These are phyloP conservation scores for Elanus axillaris DNA, from an alignment of 2,113 vertebrate genomes.

Conservation along the genomic window DNA sequence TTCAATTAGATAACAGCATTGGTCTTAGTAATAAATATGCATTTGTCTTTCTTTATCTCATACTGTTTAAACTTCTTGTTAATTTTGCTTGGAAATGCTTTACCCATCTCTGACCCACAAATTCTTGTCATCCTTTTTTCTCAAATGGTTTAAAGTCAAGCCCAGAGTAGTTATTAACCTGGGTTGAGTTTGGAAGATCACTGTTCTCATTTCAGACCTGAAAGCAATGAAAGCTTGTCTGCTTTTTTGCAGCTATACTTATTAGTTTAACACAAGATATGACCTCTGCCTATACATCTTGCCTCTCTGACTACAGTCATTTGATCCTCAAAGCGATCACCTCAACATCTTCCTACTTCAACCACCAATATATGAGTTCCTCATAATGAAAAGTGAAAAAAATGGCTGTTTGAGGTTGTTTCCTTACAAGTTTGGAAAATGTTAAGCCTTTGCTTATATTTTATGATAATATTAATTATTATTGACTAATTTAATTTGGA, in stretches of 20 bases:
- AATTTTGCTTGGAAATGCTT: background rate
- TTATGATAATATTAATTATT: background rate
- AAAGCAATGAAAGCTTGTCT: background rate
- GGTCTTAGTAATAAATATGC: rapidly evolving
- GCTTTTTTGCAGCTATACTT: background rate
- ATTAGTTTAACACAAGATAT: background rate
- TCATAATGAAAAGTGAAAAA: background rate
- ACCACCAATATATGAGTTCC: background rate
- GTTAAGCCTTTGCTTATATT: background rate
- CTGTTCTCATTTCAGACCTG: background rate
- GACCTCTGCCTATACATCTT: background rate
- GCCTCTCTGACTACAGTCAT: background rate
- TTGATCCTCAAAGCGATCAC: background rate
- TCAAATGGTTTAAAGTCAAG: background rate
- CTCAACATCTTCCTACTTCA: background rate
- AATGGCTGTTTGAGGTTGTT: background rate
- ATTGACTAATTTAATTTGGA: background rate
- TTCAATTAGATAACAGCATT: background rate
- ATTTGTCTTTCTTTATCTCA: background rate
- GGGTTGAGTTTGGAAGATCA: background rate
- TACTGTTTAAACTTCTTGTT: background rate
- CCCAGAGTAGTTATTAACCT: background rate
- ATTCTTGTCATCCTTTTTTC: background rate
- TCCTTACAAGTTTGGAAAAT: background rate
- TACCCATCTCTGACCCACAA: background rate